Evolutionary conservation across 2,888 invertebrate genomes (phyloP), one percentile per base, ranked within the genome.

Genomic region (Lasioglossum lativentre): DNA sequence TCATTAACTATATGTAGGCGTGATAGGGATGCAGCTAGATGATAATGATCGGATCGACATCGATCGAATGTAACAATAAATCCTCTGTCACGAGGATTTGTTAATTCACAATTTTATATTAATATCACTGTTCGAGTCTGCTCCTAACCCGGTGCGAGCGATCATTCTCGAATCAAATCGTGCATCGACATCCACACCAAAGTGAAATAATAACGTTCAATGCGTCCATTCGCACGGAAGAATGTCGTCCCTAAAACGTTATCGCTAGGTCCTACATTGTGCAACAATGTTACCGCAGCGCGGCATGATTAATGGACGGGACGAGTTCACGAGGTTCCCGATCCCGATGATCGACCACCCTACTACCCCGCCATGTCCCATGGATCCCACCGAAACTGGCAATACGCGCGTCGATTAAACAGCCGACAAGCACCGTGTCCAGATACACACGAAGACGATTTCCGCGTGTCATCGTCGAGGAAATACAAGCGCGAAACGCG

Each of bases 261-360:
- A 34, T 16, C 52, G n/a, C 66, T n/a, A 19, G 52, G 52, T 76
- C 52, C 59, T 34, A 66, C 34, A 66, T 71, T 70, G 42, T 12
- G 66, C 34, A 78, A 76, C 75, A 76, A 40, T 59, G 75, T 78
- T 75, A 63, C 56, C 34, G 19, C 45, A 23, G 72, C 42, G n/a
- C 27, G 52, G 19, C 66, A 81, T 82, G 86, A 86, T 86, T 85
- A 86, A 86, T 86, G 81, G 86, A 75, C 30, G 86, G 73, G 78
- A 75, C 86, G 81, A 85, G 76, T 85, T 75, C 45, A 63, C 78
- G 75, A 75, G 71, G 59, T 70, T 76, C 78, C 78, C 86, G 75
- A 78, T 76, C 78, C 78, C 86, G 75, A 78, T 78, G 78, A 86
- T 85, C 86, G 71, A 19, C 40, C 47, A 23, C 12, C 45, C 30